Base-by-base conservation (phyloP, 2,797 vertebrate genomes). In the Tamandua tetradactyla region DNA sequence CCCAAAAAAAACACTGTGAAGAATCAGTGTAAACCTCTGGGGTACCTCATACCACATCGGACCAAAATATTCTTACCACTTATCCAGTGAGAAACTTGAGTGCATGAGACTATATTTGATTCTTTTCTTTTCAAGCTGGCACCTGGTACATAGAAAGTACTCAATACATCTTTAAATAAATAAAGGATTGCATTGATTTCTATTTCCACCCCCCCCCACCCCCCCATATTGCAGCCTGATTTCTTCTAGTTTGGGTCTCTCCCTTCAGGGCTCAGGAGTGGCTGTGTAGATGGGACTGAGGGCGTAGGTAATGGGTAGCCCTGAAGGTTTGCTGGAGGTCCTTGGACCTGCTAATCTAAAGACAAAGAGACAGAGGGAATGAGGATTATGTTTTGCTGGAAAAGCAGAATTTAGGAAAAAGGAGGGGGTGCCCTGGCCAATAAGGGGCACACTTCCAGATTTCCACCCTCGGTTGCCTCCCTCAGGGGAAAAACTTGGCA, bases 351-450 rank as follows among this genome's bases (percentile, higher is more conserved):
- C 55, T 93, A 25, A 64, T 86, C 82, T 11, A 17, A 57, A 88
- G 78, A 83, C 91, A 81, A 87, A 96, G 75, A 86, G 68, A 80
- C 89, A 81, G 84, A 96, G 75, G 42, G 47, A 47, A 37, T 3
- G 59, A 82, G 47, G 42, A 87, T 40, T 44, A 5, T 1, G 10
- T 22, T 25, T 75, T 37, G 47, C 69, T 61, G 71, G 71, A 44
- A 71, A 87, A 61, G 79, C 10, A 4, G n/a, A n/a, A n/a, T n/a
- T n/a, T n/a, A n/a, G n/a, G n/a, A n/a, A n/a, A n/a, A n/a, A 80
- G 68, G 78, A 79, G 59, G 95, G 66, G 90, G 62, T 3, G 2
- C 47, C 4, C 47, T 17, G 75, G 35, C 30, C 37, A 30, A 25
- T 1, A 20, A 52, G 49, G 49, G 49, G 17, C 49, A n/a, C n/a